These are phyloP conservation scores for Labroides dimidiatus DNA, from an alignment of 2,797 vertebrate genomes.

Conservation along the genomic window DNA sequence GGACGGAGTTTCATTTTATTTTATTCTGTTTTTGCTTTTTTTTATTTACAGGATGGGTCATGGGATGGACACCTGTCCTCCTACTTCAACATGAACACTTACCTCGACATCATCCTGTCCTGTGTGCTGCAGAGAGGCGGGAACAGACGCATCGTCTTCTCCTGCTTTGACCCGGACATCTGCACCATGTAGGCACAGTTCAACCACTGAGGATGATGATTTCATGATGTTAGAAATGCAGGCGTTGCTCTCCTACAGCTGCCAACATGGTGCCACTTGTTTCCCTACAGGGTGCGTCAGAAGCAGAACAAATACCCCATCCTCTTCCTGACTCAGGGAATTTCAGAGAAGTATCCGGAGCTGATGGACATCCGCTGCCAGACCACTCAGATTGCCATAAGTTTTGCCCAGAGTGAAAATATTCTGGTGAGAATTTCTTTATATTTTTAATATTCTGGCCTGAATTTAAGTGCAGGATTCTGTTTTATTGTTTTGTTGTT, in stretches of 20 bases:
- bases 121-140: conserved; percentile 91
- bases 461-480: no score
- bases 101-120: conserved; percentile 92
- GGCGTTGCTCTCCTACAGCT: neutral
- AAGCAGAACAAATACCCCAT: conserved; percentile 99
- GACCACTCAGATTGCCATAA: conserved; percentile 94
- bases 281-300: conserved; percentile 88
- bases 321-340: conserved; percentile 96
- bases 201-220: neutral
- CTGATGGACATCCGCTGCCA: conserved; percentile 96
- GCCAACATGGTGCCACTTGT: neutral
- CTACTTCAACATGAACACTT: conserved; percentile 98
- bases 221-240: neutral
- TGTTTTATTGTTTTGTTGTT: no score
- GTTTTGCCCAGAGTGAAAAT: conserved; percentile 96
- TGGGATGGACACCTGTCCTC: conserved; percentile 95
- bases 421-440: conserved; percentile 87
- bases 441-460: no score
- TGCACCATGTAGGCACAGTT: conserved; percentile 94
- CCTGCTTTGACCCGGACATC: conserved; percentile 95
- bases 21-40: conserved; percentile 5
- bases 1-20: neutral
- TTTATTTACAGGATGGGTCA: conserved; percentile 87
- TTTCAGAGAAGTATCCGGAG: conserved; percentile 91
- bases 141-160: conserved; percentile 93